Evolutionary conservation across 2,113 vertebrate species (phyloP).

Genomic region (Galeopterus variegatus): DNA sequence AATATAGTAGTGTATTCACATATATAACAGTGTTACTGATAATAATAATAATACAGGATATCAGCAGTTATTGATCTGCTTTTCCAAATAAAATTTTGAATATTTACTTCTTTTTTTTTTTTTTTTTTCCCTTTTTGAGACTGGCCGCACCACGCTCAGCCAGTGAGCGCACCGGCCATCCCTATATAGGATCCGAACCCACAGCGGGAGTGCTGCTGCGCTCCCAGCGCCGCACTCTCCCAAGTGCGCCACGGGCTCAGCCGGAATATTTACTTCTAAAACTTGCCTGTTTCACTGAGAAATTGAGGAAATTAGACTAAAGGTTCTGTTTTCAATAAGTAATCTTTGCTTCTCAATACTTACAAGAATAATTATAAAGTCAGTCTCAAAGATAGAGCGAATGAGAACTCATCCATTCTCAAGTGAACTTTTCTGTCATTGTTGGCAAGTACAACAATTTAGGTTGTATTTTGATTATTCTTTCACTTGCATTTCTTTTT

Average conservation of each 20-base stretch:
- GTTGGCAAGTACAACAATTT: not conserved
- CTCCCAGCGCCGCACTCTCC: too few relatives aligned
- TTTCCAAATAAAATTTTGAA: conserved; percentile 52
- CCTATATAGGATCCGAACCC: too few relatives aligned
- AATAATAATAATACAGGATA: not conserved
- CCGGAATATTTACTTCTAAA: conserved; percentile 44
- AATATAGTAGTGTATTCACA: not conserved
- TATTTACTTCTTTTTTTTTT: conserved; percentile 27
- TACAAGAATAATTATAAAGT: conserved; percentile 23
- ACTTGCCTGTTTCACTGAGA: not conserved
- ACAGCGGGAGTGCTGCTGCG: too few relatives aligned
- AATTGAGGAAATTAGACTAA: not conserved
- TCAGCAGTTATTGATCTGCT: not conserved
- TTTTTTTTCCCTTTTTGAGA: too few relatives aligned
- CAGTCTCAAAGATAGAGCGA: not conserved
- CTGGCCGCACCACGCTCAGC: too few relatives aligned
- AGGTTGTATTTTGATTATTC: conserved; percentile 46
- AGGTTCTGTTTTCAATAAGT: conserved; percentile 3
- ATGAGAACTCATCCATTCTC: not conserved
- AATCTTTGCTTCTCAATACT: not conserved
- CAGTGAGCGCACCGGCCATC: too few relatives aligned
- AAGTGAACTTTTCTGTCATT: not conserved
- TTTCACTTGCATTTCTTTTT: not conserved
- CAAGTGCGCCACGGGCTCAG: too few relatives aligned
- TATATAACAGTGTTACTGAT: too few relatives aligned